Percentiles rank a stretch among this genome's conserved stretches.
phyloP scores from a whole-genome alignment of 1,140 invertebrate genomes.

The Phortica variegata region DNA sequence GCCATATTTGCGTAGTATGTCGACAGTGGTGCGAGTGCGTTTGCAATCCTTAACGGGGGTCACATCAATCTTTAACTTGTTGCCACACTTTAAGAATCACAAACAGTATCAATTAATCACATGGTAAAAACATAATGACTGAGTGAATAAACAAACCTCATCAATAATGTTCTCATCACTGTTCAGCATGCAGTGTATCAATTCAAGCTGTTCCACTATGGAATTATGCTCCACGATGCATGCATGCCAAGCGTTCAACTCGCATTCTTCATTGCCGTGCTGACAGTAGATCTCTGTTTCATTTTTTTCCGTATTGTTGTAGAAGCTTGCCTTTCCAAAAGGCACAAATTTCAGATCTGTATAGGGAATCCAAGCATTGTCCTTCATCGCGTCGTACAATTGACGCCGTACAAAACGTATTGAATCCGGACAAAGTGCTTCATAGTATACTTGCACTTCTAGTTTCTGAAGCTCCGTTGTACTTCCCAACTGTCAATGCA shows the following conservation, averaged over 20 bases:
- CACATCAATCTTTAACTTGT: slow-evolving; percentile 24
- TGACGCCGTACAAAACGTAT: slow-evolving; percentile 36
- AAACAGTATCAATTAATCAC: too few relatives aligned
- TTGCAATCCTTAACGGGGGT: slow-evolving; percentile 26
- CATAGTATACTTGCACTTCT: slow-evolving; percentile 44
- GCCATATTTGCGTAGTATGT: slow-evolving; percentile 31
- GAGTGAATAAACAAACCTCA: background rate
- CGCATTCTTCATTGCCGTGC: slow-evolving; percentile 41
- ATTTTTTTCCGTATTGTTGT: slow-evolving; percentile 13
- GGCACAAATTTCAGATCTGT: slow-evolving; percentile 40
- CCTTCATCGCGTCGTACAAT: slow-evolving; percentile 30
- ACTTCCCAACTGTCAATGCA: too few relatives aligned
- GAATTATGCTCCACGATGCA: slow-evolving; percentile 47
- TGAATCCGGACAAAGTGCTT: slow-evolving; percentile 46
- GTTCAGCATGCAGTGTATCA: slow-evolving; percentile 47
- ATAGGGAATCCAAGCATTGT: slow-evolving; percentile 23
- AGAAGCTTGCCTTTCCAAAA: slow-evolving; percentile 38
- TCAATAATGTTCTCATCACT: slow-evolving; percentile 27
- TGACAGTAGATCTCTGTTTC: slow-evolving; percentile 32
- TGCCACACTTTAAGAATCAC: slow-evolving; percentile 11
- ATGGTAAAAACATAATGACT: too few relatives aligned
- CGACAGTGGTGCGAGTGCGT: slow-evolving; percentile 8
- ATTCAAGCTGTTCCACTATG: slow-evolving; percentile 24
- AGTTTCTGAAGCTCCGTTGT: too few relatives aligned
- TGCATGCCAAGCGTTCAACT: slow-evolving; percentile 48